These are phyloP conservation scores for Phasia obesa DNA, from an alignment of 2,888 invertebrate genomes.

Conservation along the genomic window DNA sequence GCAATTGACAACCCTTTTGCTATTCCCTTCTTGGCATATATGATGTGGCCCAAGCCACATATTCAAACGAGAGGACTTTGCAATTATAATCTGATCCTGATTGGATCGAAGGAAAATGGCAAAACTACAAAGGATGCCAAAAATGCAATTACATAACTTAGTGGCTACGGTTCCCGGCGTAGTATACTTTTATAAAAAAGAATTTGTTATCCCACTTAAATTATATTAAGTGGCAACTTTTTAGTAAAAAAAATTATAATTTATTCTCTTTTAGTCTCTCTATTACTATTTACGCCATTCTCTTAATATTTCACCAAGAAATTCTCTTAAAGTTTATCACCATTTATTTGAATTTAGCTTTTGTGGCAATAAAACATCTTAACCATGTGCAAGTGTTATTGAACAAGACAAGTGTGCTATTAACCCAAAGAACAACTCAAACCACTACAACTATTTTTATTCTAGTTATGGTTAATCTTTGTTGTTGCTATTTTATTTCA, in stretches of 20 bases:
- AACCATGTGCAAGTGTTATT: slow-evolving; percentile 72
- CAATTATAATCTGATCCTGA: too few species aligned
- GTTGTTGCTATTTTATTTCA: slow-evolving; percentile 12
- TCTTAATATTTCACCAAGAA: slow-evolving; percentile 12
- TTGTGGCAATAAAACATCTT: slow-evolving; percentile 44
- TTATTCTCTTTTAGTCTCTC: background rate
- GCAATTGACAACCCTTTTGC: too few species aligned
- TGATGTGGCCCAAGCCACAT: too few species aligned
- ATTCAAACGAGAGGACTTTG: too few species aligned
- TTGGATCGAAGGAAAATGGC: too few species aligned
- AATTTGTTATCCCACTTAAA: too few species aligned
- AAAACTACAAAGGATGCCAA: too few species aligned
- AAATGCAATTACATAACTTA: too few species aligned
- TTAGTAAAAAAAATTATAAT: background rate
- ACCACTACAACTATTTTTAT: slow-evolving; percentile 16
- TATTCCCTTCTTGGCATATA: too few species aligned
- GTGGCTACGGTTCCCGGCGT: too few species aligned
- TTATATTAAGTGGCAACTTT: background rate
- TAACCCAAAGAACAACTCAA: slow-evolving; percentile 81
- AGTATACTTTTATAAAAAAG: too few species aligned
- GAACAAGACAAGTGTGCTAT: slow-evolving; percentile 82
- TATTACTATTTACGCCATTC: background rate
- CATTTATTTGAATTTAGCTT: slow-evolving; percentile 11
- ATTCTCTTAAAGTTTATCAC: slow-evolving; percentile 23
- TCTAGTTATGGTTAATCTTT: slow-evolving; percentile 37